These are phyloP conservation scores for Otis tarda DNA, from an alignment of 2,113 vertebrate genomes.

Conservation along the genomic window DNA sequence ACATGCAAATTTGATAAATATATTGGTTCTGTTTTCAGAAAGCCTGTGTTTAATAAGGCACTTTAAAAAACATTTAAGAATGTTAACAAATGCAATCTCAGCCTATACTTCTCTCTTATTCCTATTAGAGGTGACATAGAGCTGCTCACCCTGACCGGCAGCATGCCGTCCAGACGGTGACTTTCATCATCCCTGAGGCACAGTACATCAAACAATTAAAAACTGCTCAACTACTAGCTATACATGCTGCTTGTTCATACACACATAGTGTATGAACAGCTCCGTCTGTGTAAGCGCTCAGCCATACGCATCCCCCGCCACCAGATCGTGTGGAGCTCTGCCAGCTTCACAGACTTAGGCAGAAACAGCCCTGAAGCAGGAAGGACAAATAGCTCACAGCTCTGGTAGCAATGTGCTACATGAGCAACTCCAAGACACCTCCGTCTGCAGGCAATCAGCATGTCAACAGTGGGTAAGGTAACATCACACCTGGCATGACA, in stretches of 20 bases:
- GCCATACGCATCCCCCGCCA: fast-evolving
- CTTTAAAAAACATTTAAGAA: background rate
- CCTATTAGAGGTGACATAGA: background rate
- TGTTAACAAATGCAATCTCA: background rate
- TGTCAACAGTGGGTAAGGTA: background rate
- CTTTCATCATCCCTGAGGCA: background rate
- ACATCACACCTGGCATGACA: background rate
- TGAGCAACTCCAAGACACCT: too few relatives aligned
- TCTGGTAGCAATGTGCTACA: fast-evolving
- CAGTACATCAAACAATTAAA: background rate
- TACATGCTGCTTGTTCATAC: background rate
- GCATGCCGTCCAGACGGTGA: background rate
- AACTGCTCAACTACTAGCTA: background rate
- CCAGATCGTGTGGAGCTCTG: background rate
- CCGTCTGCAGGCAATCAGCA: background rate
- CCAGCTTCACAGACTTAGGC: background rate
- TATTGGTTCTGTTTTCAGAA: background rate
- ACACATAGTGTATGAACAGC: background rate
- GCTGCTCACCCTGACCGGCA: background rate
- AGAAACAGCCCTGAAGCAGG: background rate
- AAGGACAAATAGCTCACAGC: background rate
- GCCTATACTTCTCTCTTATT: background rate
- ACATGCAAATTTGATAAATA: background rate
- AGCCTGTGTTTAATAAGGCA: background rate
- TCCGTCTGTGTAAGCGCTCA: fast-evolving